Evolutionary conservation across 2,888 invertebrate species (phyloP), one percentile per base, ranked within the genome.

Genomic region (Macaria notata): DNA sequence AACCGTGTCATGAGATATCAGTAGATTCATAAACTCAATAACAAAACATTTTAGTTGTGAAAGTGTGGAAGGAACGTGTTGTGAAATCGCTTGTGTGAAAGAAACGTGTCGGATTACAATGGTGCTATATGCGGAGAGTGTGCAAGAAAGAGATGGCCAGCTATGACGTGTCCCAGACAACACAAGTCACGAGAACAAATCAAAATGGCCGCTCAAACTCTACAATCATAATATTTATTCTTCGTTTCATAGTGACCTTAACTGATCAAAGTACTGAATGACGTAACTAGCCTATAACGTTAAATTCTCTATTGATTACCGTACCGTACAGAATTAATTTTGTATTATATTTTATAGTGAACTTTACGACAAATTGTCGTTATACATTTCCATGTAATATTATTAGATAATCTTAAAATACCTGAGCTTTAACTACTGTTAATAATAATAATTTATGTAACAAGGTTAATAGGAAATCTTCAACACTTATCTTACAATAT

Each of bases 141-240:
- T 83, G 89, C 78, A 73, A 81, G 87, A 91, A 76, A 78, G 87
- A 83, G 91, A 91, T 73, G 78, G 84, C 83, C 72, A 75, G 77
- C 78, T 83, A 78, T 90, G 91, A 90, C 91, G 91, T 91, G 91
- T 88, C 90, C 90, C 78, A 78, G 78, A 80, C 82, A 78, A 82
- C 80, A 83, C 84, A 79, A 91, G 88, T 90, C 91, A 91, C 91
- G 89, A 89, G 89, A 88, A 80, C 84, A 76, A 86, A 81, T 82
- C 89, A 91, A 91, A 90, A 91, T 91, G 91, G 91, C 91, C 84
- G 90, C 88, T 80, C 76, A 78, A 81, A 84, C 83, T 87, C 84
- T 86, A 89, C 88, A 89, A 89, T 90, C 91, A 91, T 91, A 91
- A 91, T 91, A 91, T 91, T 91, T 90, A 90, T 91, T 88, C 79